These are phyloP conservation scores for Pammene fasciana DNA, from an alignment of 2,888 invertebrate genomes.

Conservation along the genomic window DNA sequence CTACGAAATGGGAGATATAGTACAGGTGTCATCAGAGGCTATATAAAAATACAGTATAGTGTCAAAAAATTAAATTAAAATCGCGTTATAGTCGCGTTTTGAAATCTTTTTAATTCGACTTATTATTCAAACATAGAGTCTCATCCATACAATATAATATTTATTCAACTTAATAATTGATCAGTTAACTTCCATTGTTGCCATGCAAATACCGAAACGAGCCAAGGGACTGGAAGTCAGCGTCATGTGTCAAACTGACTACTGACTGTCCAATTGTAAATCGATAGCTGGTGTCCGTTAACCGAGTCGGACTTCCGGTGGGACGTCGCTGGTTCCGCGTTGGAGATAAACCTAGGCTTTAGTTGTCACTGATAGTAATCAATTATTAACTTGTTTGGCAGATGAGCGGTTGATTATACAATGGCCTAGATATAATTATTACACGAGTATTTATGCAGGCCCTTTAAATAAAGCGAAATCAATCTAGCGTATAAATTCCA, in stretches of 20 bases:
- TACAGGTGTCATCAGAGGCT: no score
- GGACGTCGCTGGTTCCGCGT: slow-evolving; percentile 50
- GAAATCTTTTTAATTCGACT: no score
- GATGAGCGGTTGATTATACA: neutral
- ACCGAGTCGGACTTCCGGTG: slow-evolving; percentile 55
- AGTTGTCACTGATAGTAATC: slow-evolving; percentile 23
- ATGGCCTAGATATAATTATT: neutral
- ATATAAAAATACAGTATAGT: no score
- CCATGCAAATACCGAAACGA: slow-evolving; percentile 1
- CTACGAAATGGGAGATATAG: no score
- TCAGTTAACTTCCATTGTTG: slow-evolving; percentile 5
- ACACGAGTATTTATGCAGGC: no score
- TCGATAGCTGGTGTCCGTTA: slow-evolving; percentile 61
- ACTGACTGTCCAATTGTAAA: slow-evolving; percentile 65
- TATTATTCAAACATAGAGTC: no score
- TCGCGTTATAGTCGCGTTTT: no score
- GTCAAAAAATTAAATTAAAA: no score
- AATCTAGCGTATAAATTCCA: no score
- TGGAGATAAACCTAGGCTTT: slow-evolving; percentile 38
- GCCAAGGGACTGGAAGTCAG: slow-evolving; percentile 47
- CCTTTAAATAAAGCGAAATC: no score
- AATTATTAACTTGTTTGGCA: slow-evolving; percentile 22
- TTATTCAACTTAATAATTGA: neutral
- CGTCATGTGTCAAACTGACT: slow-evolving; percentile 66
- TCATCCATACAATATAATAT: no score